These are phyloP conservation scores for Lysandra bellargus DNA, from an alignment of 2,888 invertebrate genomes.

Conservation along the genomic window DNA sequence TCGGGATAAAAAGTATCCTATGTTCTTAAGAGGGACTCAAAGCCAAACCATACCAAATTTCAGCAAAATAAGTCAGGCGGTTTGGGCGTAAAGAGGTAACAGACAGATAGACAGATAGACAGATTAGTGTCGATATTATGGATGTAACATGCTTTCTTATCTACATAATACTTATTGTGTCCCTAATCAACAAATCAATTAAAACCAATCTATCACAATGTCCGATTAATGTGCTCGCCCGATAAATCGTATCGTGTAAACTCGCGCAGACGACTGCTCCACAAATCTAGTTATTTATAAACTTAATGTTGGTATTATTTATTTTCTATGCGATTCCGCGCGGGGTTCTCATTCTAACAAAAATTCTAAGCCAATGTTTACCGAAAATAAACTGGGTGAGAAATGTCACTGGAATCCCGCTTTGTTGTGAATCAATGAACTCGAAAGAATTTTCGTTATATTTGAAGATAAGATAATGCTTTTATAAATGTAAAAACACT, in stretches of 20 bases:
- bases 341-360: not conserved
- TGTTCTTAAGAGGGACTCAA: no score
- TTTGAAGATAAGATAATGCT: not conserved
- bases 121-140: no score
- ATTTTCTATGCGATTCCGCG: slow-evolving; percentile 55
- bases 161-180: not conserved
- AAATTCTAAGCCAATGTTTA: slow-evolving; percentile 37
- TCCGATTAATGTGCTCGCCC: not conserved
- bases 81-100: no score
- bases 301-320: slow-evolving; percentile 46
- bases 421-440: slow-evolving; percentile 31
- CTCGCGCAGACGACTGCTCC: slow-evolving; percentile 53
- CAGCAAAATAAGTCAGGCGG: no score
- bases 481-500: not conserved
- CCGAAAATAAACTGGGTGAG: slow-evolving; percentile 43
- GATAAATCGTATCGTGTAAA: not conserved
- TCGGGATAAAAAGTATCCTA: no score
- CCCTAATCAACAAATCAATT: not conserved
- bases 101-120: no score
- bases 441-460: slow-evolving; percentile 35
- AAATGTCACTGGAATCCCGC: slow-evolving; percentile 34
- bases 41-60: no score
- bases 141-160: not conserved
- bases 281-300: slow-evolving; percentile 72
- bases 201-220: not conserved